Evolutionary conservation across 2,888 invertebrate genomes (phyloP).

Genomic region (Drepanosiphum platanoidis): DNA sequence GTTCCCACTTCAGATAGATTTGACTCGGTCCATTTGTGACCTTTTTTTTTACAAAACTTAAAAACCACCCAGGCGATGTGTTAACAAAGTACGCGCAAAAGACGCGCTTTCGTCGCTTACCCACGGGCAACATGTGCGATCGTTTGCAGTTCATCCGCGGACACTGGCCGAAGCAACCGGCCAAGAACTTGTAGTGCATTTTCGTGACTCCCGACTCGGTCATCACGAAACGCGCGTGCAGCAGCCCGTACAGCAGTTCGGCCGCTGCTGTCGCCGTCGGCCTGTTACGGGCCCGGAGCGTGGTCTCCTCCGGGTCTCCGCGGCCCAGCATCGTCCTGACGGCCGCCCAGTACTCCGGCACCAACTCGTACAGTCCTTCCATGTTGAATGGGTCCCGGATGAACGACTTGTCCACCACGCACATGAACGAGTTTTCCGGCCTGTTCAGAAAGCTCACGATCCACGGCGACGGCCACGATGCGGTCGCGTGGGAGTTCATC

Average conservation of each 20-base stretch:
- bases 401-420: constrained; percentile 8
- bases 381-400: constrained; percentile 18
- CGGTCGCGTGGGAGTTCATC: too few species aligned
- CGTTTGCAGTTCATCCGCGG: constrained; percentile 23
- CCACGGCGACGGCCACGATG: neutral
- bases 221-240: constrained; percentile 45
- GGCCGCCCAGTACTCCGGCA: neutral
- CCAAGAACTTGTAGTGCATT: constrained; percentile 6
- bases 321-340: neutral
- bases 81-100: too few species aligned
- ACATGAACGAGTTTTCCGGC: constrained; percentile 44
- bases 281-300: too few species aligned
- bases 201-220: neutral
- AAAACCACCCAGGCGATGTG: too few species aligned
- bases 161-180: constrained; percentile 12
- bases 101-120: neutral
- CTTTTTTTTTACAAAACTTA: too few species aligned
- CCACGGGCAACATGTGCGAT: constrained; percentile 10
- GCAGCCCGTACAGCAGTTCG: constrained; percentile 28
- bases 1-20: too few species aligned
- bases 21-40: too few species aligned
- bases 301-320: too few species aligned
- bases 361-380: neutral
- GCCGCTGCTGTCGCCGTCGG: too few species aligned
- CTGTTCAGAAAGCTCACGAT: neutral